phyloP scores from a whole-genome alignment of 2,888 invertebrate species.

The Cephus runcator region DNA sequence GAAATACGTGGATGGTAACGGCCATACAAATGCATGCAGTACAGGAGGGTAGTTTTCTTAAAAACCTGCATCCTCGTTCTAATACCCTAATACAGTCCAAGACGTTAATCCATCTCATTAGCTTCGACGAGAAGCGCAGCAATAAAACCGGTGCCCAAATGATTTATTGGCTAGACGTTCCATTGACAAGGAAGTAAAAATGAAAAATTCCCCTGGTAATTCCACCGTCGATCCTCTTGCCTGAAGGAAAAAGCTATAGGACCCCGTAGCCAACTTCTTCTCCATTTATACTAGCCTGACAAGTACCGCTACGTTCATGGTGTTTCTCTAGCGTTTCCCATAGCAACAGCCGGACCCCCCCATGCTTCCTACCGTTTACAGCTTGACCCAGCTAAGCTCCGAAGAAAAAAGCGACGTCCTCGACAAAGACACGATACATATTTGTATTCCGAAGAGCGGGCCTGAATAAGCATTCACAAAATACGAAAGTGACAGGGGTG shows the following conservation, averaged over 20 bases:
- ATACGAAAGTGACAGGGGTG: not conserved
- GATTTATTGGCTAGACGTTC: not conserved
- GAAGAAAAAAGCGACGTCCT: not conserved
- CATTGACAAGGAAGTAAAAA: not conserved
- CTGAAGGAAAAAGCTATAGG: not conserved
- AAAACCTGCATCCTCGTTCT: constrained; percentile 18
- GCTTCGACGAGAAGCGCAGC: constrained; percentile 19
- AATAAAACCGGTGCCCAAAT: constrained; percentile 8
- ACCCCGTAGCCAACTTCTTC: constrained; percentile 5
- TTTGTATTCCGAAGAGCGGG: not conserved
- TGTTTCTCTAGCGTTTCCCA: constrained; percentile 31
- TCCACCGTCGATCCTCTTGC: not conserved
- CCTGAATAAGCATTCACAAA: not conserved
- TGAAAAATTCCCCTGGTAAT: not conserved
- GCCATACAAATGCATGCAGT: not conserved
- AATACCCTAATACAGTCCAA: constrained; percentile 41
- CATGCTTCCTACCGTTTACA: not conserved
- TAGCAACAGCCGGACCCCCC: constrained; percentile 20
- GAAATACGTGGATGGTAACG: not conserved
- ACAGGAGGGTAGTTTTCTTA: constrained; percentile 6
- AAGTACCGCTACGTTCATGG: constrained; percentile 27
- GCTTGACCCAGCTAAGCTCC: not conserved
- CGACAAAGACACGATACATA: not conserved
- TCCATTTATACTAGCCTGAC: constrained; percentile 23
- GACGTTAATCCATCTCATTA: constrained; percentile 52